Conservation (phyloP, 1,140 invertebrate species). For the Micrasema minimum region DNA sequence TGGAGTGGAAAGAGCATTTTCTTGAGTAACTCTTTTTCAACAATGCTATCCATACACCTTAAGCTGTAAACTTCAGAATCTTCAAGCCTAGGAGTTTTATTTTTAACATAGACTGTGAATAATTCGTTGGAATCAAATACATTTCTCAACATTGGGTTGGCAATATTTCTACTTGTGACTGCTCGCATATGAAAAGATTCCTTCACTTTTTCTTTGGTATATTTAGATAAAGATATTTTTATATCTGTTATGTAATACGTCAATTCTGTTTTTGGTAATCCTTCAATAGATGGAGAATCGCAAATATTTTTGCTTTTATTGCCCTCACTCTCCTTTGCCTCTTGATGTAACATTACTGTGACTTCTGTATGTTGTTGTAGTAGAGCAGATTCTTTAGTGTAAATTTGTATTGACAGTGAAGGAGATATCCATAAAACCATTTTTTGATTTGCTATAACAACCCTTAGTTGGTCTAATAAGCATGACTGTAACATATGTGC, state of each 20-base stretch:
- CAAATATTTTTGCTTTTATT: too few species aligned
- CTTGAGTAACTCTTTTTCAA: slow-evolving; percentile 54
- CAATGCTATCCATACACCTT: slow-evolving; percentile 58
- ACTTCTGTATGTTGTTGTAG: slow-evolving; percentile 48
- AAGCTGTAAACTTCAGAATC: slow-evolving; percentile 59
- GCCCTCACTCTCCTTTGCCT: too few species aligned
- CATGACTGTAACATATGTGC: slow-evolving; percentile 65
- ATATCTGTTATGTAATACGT: slow-evolving; percentile 30
- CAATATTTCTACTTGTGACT: slow-evolving; percentile 2
- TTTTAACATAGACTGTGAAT: slow-evolving; percentile 62
- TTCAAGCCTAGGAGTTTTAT: slow-evolving; percentile 60
- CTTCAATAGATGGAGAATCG: too few species aligned
- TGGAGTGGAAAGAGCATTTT: slow-evolving; percentile 59
- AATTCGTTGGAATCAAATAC: slow-evolving; percentile 55
- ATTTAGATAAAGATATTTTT: slow-evolving; percentile 36
- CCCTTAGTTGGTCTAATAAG: slow-evolving; percentile 67
- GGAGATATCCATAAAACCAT: slow-evolving; percentile 69
- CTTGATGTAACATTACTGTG: slow-evolving; percentile 2
- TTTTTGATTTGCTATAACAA: slow-evolving; percentile 66
- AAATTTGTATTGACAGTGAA: slow-evolving; percentile 60
- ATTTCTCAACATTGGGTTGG: slow-evolving; percentile 8
- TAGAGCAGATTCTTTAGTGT: slow-evolving; percentile 36
- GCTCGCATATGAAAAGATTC: slow-evolving; percentile 25
- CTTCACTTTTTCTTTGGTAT: slow-evolving; percentile 5
- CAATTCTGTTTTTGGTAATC: too few species aligned